Evolutionary conservation across 2,113 vertebrate species (phyloP), one percentile per base, ranked within the genome.

Genomic region (Grammomys surdaster): DNA sequence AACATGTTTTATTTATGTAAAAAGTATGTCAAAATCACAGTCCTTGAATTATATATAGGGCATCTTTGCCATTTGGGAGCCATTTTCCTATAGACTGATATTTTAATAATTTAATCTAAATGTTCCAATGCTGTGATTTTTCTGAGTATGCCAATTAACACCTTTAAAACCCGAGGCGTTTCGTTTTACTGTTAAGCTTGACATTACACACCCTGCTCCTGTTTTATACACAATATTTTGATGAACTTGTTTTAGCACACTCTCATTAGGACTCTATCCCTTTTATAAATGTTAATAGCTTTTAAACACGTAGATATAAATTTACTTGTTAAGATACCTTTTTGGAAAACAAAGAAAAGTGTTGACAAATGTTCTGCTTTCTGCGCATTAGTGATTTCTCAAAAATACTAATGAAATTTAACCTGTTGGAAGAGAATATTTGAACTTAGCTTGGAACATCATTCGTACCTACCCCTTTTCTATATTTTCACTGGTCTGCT

Each of bases 141-240:
- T 91, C 56, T 90, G 88, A 94, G 81, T 65, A 88, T 88, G 72
- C 36, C 76, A 96, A 93, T 97, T 96, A 97, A 92, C 91, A 97
- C 93, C 69, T 73, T 93, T 80, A 96, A 96, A 95, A 89, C 26
- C 81, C 40, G 94, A 77, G 58, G 16, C 26, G 63, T n/a, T 72
- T 94, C 24, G 51, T 92, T 56, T 94, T 85, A 90, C 46, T 90
- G 20, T 92, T 90, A 95, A 43, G 36, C 4, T 33, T 95, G 73
- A 88, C 70, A 91, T 69, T 93, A 87, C 14, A 58, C 77, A 97
- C 86, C 91, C 95, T 93, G 51, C 84, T 94, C 63, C 28, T 93
- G 4, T 84, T 92, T 89, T 48, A 72, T 95, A 46, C 58, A 92
- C 84, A 96, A 94, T 96, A 95, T 95, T 95, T 96, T 95, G 77